Evolutionary conservation across 2,797 vertebrate species (phyloP).

Genomic region (Eutrigla gurnardus): DNA sequence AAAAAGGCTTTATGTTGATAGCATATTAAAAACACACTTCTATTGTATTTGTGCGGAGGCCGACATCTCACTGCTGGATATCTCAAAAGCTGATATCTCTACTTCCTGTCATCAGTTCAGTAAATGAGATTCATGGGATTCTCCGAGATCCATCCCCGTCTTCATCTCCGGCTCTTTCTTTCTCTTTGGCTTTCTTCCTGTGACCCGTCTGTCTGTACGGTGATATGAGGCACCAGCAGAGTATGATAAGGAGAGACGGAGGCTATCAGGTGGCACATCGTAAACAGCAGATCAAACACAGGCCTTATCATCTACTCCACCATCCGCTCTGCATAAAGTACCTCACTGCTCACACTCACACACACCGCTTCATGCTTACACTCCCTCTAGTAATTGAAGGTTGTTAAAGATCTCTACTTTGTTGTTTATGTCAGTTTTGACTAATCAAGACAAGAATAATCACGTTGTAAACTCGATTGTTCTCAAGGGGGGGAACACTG

Average conservation of each 20-base stretch:
- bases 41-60: background rate
- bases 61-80: background rate
- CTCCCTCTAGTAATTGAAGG: slow-evolving; percentile 14
- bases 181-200: slow-evolving; percentile 17
- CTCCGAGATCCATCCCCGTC: background rate
- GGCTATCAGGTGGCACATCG: slow-evolving; percentile 65
- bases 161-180: slow-evolving; percentile 12
- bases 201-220: slow-evolving; percentile 15
- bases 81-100: slow-evolving; percentile 9
- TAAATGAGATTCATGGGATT: slow-evolving; percentile 57
- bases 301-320: slow-evolving; percentile 36
- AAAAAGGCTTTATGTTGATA: background rate
- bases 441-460: slow-evolving; percentile 56
- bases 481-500: slow-evolving; percentile 32
- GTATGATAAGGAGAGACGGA: slow-evolving; percentile 53
- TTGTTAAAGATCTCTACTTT: slow-evolving; percentile 30
- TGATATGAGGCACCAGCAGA: slow-evolving; percentile 42
- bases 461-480: slow-evolving; percentile 44
- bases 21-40: background rate
- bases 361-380: slow-evolving; percentile 9
- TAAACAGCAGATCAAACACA: slow-evolving; percentile 67
- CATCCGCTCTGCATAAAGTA: slow-evolving; percentile 31
- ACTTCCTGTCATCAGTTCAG: slow-evolving; percentile 53
- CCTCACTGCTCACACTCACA: slow-evolving; percentile 18
- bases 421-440: slow-evolving; percentile 41